These are phyloP conservation scores for Grus americana DNA, from an alignment of 2,113 vertebrate species.

Conservation along the genomic window DNA sequence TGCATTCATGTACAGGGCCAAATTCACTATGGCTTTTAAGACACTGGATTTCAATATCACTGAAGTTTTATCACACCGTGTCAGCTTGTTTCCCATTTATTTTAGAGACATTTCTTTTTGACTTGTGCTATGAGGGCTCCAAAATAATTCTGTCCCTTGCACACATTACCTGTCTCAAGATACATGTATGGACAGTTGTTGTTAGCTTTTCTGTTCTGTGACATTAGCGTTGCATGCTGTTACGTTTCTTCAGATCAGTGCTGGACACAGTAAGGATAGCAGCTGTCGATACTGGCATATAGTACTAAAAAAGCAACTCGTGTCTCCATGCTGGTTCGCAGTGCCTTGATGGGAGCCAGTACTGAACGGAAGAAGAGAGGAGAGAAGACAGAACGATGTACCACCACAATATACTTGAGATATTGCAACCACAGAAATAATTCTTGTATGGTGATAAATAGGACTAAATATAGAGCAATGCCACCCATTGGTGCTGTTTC, in stretches of 20 bases:
- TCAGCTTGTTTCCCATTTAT: neutral
- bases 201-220: neutral
- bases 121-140: neutral
- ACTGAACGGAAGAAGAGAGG: neutral
- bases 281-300: neutral
- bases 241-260: neutral
- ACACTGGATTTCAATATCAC: neutral
- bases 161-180: neutral
- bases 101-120: neutral
- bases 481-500: neutral
- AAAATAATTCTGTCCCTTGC: neutral
- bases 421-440: neutral
- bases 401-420: neutral
- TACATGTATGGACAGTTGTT: fast-evolving
- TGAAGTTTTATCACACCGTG: neutral
- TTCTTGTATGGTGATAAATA: fast-evolving
- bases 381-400: neutral
- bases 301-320: neutral
- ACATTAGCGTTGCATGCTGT: neutral
- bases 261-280: neutral
- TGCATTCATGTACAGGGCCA: neutral
- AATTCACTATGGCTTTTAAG: neutral
- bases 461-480: neutral
- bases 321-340: neutral
- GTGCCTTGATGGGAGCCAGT: neutral